These are phyloP conservation scores for Phengaris alcon DNA, from an alignment of 2,888 invertebrate genomes.

Conservation along the genomic window DNA sequence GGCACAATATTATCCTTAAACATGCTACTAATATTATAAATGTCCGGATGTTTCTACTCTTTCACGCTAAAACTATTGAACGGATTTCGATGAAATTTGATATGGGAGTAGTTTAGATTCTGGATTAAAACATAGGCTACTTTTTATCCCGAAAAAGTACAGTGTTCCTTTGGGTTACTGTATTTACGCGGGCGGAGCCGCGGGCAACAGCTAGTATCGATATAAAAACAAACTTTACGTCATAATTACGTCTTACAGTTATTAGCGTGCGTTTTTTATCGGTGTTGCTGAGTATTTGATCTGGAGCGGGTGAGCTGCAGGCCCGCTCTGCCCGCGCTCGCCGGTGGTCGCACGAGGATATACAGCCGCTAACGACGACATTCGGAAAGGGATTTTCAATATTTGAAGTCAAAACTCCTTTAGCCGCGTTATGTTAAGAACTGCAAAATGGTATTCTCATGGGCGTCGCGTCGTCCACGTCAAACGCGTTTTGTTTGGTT, in stretches of 20 bases:
- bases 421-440: too few species aligned
- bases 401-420: neutral
- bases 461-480: too few species aligned
- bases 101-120: too few species aligned
- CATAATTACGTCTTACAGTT: constrained; percentile 1
- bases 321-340: neutral
- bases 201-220: neutral
- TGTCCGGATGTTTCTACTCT: too few species aligned
- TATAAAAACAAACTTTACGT: neutral
- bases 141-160: too few species aligned
- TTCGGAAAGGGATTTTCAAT: neutral
- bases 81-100: too few species aligned
- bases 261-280: neutral
- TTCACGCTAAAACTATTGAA: too few species aligned
- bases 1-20: neutral
- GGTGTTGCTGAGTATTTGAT: constrained; percentile 53
- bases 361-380: constrained; percentile 34
- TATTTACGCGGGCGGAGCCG: too few species aligned
- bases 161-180: too few species aligned
- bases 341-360: constrained; percentile 43
- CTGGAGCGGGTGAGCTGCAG: constrained; percentile 58
- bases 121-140: too few species aligned
- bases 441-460: too few species aligned
- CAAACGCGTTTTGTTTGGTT: too few species aligned
- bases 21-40: neutral